Evolutionary conservation across 2,797 vertebrate species (phyloP), one percentile per base, ranked within the genome.

Genomic region (Acipenser transmontanus): DNA sequence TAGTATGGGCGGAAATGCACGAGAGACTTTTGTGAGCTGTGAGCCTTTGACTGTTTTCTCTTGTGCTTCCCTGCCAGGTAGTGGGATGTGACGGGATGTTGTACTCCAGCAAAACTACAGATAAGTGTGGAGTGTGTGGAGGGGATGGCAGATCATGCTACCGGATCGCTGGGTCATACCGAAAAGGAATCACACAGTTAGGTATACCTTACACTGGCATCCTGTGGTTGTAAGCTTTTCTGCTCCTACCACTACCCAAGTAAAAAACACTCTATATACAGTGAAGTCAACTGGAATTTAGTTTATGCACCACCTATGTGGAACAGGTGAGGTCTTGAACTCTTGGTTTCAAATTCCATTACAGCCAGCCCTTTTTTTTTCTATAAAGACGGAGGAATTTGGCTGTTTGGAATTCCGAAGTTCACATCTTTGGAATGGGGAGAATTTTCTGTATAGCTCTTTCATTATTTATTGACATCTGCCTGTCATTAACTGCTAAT

Each of bases 101-200:
- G 72, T 89, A 93, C 77, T 95, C 94, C 59, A 83, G 88, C 71
- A 88, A 76, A 81, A 84, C 81, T 0, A 80, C 93, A 69, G 94
- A 95, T 82, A 88, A 89, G 79, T 96, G 93, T 77, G 92, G 92
- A 63, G 82, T 94, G 20, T 96, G 94, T 68, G 94, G 91, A 68
- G 94, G 94, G 64, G 88, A 89, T 6, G 93, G 93, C 76, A 90
- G 88, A 49, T 89, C 92, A 71, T 96, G 94, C 79, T 88, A 88
- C 72, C 92, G 92, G 54, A 80, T 96, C 70, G 94, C 91, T 13
- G 93, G 94, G 81, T 91, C 88, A 79, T 95, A 92, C 84, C 90
- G 93, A 82, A 94, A 83, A 83, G 90, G 90, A 83, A 77, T 93
- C 89, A 85, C 93, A 91, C 93, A 93, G 87, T 93, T 94, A 88